Percentiles rank a stretch among this genome's conserved stretches.
phyloP scores from a whole-genome alignment of 2,888 invertebrate genomes.

The Chloromyia formosa region DNA sequence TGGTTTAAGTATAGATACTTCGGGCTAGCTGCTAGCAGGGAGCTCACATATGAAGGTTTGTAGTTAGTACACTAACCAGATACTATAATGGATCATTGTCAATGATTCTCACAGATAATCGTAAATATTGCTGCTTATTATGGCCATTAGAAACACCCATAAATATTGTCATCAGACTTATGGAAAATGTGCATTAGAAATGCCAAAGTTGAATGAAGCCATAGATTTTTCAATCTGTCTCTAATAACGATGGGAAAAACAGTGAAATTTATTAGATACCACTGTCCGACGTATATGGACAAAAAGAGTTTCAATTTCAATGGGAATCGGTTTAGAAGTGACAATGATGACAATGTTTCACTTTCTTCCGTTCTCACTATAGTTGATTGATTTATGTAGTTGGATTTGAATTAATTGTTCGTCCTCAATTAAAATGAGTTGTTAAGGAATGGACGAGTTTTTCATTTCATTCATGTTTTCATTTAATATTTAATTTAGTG shows the following conservation, averaged over 20 bases:
- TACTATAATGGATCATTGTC: constrained; percentile 38
- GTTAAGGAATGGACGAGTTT: too few relatives aligned
- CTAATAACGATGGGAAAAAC: constrained; percentile 28
- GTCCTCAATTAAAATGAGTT: background rate
- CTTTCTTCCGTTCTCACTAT: constrained; percentile 1
- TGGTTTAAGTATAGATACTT: background rate
- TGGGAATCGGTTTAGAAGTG: background rate
- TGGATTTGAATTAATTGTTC: too few relatives aligned
- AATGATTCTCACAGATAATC: background rate
- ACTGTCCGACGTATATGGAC: background rate
- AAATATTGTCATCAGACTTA: constrained; percentile 28
- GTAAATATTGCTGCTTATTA: constrained; percentile 29
- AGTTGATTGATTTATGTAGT: too few relatives aligned
- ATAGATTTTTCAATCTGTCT: background rate
- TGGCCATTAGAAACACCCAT: constrained; percentile 36
- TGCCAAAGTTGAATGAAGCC: background rate
- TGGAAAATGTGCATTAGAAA: background rate
- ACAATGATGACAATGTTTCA: background rate
- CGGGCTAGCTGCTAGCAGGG: too few relatives aligned
- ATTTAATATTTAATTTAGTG: too few relatives aligned
- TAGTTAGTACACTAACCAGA: background rate
- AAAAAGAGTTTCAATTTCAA: constrained; percentile 1
- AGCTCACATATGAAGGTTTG: too few relatives aligned
- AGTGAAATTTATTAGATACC: background rate
- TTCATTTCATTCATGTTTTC: too few relatives aligned